A percentile compares a stretch with the other conserved stretches of the same genome.
Evolutionary conservation across 1,140 invertebrate genomes (phyloP).

Genomic region (Neelides sp.): DNA sequence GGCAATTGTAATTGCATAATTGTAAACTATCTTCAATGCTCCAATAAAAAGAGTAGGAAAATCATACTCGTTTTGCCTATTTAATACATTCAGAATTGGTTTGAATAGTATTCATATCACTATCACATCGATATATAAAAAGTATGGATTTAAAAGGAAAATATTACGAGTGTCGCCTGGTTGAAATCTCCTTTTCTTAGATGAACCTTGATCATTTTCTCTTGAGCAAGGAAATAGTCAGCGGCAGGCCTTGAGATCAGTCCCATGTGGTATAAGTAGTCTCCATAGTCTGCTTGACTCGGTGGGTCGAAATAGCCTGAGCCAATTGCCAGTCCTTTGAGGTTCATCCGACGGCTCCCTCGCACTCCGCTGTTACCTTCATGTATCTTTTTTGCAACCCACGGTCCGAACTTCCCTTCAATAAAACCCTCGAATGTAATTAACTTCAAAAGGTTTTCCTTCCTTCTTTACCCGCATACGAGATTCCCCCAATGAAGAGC

Average conservation of each 20-base stretch:
- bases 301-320: constrained; percentile 42
- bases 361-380: constrained; percentile 41
- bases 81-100: too few species aligned
- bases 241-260: constrained; percentile 35
- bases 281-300: constrained; percentile 39
- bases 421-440: not conserved
- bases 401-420: constrained; percentile 54
- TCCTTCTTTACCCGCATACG: constrained; percentile 31
- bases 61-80: too few species aligned
- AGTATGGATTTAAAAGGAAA: too few species aligned
- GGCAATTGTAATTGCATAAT: too few species aligned
- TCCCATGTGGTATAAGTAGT: constrained; percentile 41
- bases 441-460: not conserved
- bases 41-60: too few species aligned
- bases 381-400: constrained; percentile 60
- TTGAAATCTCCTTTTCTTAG: not conserved
- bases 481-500: constrained; percentile 39
- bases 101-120: too few species aligned
- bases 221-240: constrained; percentile 1
- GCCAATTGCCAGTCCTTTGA: constrained; percentile 41
- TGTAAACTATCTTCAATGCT: too few species aligned
- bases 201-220: constrained; percentile 4
- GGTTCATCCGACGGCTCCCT: constrained; percentile 10
- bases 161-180: too few species aligned
- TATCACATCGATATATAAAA: too few species aligned